Conservation (phyloP, 1,140 invertebrate species). For the Pemphigus obesinymphae region DNA sequence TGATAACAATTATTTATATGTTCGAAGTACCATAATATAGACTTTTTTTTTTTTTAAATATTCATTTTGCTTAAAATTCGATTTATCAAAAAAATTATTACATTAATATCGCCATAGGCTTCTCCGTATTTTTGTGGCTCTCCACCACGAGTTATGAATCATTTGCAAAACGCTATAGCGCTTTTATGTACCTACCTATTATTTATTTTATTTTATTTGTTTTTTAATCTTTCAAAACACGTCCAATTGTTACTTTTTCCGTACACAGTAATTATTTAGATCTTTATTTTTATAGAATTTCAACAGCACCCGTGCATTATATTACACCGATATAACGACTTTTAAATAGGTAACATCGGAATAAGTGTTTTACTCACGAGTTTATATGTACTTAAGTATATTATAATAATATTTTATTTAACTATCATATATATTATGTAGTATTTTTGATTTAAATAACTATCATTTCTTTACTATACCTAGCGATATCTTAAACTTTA, state of each 20-base stretch:
- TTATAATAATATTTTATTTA: too few species aligned
- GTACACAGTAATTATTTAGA: not conserved
- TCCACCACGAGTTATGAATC: slow-evolving; percentile 1
- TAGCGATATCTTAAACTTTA: too few species aligned
- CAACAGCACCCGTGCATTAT: not conserved
- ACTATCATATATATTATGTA: too few species aligned
- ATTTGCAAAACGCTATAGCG: not conserved
- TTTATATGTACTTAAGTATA: too few species aligned
- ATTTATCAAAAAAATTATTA: too few species aligned
- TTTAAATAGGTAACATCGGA: not conserved
- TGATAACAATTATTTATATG: too few species aligned
- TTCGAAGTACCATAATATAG: too few species aligned
- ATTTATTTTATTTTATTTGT: not conserved
- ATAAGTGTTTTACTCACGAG: not conserved
- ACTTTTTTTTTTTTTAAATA: too few species aligned
- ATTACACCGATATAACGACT: not conserved
- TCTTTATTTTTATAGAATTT: too few species aligned
- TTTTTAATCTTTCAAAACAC: not conserved
- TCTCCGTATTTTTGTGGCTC: not conserved
- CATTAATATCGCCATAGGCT: not conserved
- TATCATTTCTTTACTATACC: too few species aligned
- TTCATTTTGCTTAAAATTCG: too few species aligned
- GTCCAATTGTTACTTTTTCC: not conserved
- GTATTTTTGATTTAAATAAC: too few species aligned
- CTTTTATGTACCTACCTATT: not conserved